Conservation (phyloP, 2,113 vertebrate genomes). For the Bagarius yarrelli region DNA sequence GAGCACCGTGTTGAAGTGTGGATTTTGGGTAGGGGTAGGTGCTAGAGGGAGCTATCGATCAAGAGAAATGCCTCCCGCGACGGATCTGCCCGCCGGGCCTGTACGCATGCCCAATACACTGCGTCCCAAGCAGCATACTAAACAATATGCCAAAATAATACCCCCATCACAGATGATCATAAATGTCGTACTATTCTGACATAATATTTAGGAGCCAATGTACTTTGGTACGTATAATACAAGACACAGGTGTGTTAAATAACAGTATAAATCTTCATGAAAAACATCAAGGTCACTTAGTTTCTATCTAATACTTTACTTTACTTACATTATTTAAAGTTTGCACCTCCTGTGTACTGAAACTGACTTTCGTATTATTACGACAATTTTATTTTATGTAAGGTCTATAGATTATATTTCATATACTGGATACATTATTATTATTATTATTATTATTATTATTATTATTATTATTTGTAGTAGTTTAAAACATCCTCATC, state of each 20-base stretch:
- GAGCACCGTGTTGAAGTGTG: background rate
- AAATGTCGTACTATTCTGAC: background rate
- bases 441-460: too few relatives aligned
- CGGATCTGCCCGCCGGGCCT: conserved; percentile 20
- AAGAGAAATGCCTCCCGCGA: conserved; percentile 48
- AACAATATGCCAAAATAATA: conserved; percentile 1
- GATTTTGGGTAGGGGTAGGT: conserved; percentile 34
- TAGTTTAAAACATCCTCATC: too few relatives aligned
- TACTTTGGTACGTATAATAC: background rate
- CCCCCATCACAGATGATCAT: background rate
- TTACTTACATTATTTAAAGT: background rate
- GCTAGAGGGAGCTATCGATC: conserved; percentile 61
- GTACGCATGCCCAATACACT: conserved; percentile 37
- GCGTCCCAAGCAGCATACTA: background rate
- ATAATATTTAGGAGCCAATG: background rate
- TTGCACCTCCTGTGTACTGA: background rate
- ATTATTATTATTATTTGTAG: too few relatives aligned
- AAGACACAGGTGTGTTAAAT: background rate
- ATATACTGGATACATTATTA: too few relatives aligned
- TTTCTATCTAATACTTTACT: background rate
- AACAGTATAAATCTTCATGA: background rate
- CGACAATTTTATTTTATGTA: background rate
- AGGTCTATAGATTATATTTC: too few relatives aligned
- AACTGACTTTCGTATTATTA: background rate
- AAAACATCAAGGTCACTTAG: background rate